phyloP scores from a whole-genome alignment of 2,888 invertebrate species.

The Caenorhabditis sp. region DNA sequence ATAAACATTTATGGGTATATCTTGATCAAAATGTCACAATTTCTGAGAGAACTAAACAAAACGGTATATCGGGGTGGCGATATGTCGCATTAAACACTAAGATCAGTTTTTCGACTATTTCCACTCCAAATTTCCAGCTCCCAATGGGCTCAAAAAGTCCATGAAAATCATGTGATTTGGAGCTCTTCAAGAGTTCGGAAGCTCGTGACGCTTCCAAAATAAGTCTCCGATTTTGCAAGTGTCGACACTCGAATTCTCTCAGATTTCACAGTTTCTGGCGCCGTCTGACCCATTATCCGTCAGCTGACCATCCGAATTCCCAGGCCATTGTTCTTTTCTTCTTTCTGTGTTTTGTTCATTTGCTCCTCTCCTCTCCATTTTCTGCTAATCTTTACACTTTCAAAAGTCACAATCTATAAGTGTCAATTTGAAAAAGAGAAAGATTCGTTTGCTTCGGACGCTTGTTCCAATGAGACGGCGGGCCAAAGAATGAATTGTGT shows the following conservation, averaged over 20 bases:
- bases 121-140: too few relatives aligned
- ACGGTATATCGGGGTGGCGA: too few relatives aligned
- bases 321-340: neutral
- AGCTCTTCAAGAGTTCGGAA: too few relatives aligned
- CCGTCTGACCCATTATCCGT: neutral
- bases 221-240: neutral
- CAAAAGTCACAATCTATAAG: constrained; percentile 15
- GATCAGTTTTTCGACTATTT: too few relatives aligned
- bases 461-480: constrained; percentile 7
- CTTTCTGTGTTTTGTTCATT: constrained; percentile 40
- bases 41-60: too few relatives aligned
- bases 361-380: constrained; percentile 8
- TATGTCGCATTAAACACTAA: too few relatives aligned
- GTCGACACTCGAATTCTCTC: neutral
- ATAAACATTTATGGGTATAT: too few relatives aligned
- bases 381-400: constrained; percentile 27
- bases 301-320: neutral
- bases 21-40: too few relatives aligned
- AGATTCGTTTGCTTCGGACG: neutral
- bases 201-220: too few relatives aligned
- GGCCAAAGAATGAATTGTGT: constrained; percentile 31
- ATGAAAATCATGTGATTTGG: too few relatives aligned
- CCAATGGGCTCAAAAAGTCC: too few relatives aligned
- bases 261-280: too few relatives aligned
- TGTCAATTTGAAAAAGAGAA: constrained; percentile 14